Evolutionary conservation across 2,888 invertebrate species (phyloP).

Genomic region (Caenorhabditis panamensis): DNA sequence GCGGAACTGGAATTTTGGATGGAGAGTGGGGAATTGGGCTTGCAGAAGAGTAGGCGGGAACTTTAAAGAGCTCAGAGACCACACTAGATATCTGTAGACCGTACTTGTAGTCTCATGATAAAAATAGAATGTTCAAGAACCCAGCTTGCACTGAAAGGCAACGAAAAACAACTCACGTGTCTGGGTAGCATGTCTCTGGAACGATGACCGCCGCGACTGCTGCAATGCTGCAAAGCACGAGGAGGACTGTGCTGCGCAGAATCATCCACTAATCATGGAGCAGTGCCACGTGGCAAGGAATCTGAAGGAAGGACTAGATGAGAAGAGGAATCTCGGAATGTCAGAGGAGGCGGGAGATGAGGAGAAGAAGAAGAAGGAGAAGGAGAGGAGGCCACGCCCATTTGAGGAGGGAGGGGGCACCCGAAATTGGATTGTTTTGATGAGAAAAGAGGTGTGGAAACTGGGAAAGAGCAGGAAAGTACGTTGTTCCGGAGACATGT

Average conservation of each 20-base stretch:
- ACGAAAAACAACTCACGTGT: constrained; percentile 49
- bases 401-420: not conserved
- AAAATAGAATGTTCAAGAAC: too few species aligned
- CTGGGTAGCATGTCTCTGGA: constrained; percentile 58
- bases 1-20: too few species aligned
- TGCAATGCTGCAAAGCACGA: constrained; percentile 19
- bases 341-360: not conserved
- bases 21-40: too few species aligned
- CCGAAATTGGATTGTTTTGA: constrained; percentile 55
- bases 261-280: constrained; percentile 49
- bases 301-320: constrained; percentile 3
- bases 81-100: too few species aligned
- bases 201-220: constrained; percentile 28
- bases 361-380: not conserved
- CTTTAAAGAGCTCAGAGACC: too few species aligned
- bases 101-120: too few species aligned
- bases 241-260: constrained; percentile 27
- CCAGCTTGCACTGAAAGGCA: not conserved
- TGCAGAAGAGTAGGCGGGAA: too few species aligned
- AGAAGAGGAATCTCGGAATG: constrained; percentile 3
- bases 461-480: not conserved
- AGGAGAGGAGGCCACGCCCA: constrained; percentile 5
- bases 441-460: constrained; percentile 32
- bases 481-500: not conserved
- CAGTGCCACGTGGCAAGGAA: constrained; percentile 39